These are phyloP conservation scores for Himalopsyche anomala DNA, from an alignment of 2,888 invertebrate genomes.

Conservation along the genomic window DNA sequence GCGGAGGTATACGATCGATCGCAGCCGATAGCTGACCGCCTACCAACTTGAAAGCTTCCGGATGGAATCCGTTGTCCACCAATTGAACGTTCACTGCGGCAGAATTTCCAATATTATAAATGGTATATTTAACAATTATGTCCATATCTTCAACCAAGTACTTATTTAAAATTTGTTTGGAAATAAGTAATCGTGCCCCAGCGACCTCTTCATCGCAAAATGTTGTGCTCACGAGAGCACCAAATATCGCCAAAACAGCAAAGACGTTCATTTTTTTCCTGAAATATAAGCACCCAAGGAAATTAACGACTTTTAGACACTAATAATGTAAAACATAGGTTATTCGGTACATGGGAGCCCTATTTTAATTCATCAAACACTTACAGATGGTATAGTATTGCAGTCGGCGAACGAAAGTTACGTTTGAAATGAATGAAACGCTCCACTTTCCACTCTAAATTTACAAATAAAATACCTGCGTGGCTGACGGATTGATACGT, in stretches of 20 bases:
- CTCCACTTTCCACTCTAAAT: background rate
- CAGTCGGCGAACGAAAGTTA: background rate
- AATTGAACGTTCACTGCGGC: slow-evolving; percentile 93
- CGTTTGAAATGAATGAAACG: slow-evolving; percentile 1
- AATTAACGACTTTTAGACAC: background rate
- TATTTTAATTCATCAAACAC: slow-evolving; percentile 3
- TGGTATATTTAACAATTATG: slow-evolving; percentile 94
- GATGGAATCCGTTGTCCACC: slow-evolving; percentile 94
- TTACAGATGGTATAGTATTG: background rate
- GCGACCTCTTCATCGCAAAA: slow-evolving; percentile 83
- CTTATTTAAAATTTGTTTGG: slow-evolving; percentile 96
- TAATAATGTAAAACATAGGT: background rate
- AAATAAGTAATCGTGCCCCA: slow-evolving; percentile 89
- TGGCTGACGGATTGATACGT: slow-evolving; percentile 78
- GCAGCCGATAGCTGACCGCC: slow-evolving; percentile 89
- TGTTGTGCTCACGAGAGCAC: slow-evolving; percentile 73
- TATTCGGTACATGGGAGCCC: background rate
- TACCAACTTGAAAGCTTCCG: slow-evolving; percentile 92
- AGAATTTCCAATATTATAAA: slow-evolving; percentile 94
- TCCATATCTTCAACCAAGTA: slow-evolving; percentile 98
- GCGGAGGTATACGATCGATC: slow-evolving; percentile 94
- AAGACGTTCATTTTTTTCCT: slow-evolving; percentile 69
- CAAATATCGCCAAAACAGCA: slow-evolving; percentile 73
- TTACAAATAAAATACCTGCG: slow-evolving; percentile 68
- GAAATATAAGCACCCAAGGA: background rate